phyloP scores from a whole-genome alignment of 2,113 vertebrate genomes.

The Pedionomus torquatus region DNA sequence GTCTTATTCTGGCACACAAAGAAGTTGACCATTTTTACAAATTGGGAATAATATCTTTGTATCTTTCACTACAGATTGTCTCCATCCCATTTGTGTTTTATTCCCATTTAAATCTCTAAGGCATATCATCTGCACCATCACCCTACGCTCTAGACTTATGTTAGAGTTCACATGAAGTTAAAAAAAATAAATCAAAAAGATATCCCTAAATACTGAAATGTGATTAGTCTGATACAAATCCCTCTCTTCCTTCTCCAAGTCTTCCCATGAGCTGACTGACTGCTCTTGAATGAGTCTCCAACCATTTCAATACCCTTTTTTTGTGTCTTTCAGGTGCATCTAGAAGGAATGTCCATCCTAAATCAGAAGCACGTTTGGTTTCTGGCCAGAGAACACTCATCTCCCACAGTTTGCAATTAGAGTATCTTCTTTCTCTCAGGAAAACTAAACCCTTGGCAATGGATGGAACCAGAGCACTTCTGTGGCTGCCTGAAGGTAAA shows the following conservation, averaged over 20 bases:
- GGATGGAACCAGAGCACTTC: background rate
- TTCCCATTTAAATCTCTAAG: background rate
- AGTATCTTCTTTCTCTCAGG: background rate
- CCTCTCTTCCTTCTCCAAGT: background rate
- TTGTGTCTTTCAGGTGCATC: background rate
- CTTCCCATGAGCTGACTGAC: background rate
- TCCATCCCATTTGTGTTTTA: background rate
- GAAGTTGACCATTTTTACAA: background rate
- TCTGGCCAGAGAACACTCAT: background rate
- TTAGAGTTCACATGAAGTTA: background rate
- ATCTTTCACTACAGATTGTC: background rate
- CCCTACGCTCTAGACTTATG: background rate
- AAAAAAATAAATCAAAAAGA: background rate
- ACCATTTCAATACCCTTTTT: rapidly evolving
- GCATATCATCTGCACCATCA: background rate
- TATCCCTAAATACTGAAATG: background rate
- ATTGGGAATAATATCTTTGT: background rate
- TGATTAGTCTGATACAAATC: background rate
- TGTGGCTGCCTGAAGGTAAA: background rate
- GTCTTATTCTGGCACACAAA: background rate
- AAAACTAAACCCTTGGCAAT: background rate
- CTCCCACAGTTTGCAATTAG: background rate
- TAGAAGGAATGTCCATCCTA: background rate
- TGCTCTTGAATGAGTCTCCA: background rate
- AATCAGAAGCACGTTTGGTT: background rate